Percentiles rank a stretch among this genome's conserved stretches.
These are phyloP conservation scores for Acipenser transmontanus DNA, from an alignment of 2,797 vertebrate genomes.

Conservation along the genomic window DNA sequence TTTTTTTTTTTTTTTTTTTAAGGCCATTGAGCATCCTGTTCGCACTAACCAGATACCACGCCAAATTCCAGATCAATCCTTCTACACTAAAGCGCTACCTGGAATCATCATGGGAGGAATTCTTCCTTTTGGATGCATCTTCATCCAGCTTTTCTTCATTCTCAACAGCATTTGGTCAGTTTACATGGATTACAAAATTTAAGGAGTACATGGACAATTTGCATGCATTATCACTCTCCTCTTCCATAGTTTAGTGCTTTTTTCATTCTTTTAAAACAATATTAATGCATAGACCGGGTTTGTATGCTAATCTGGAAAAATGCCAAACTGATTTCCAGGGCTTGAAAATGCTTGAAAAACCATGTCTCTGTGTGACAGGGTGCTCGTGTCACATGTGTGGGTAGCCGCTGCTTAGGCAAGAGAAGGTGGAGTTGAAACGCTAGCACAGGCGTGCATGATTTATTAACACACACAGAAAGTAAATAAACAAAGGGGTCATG, in stretches of 20 bases:
- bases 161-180: conserved; percentile 92
- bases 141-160: conserved; percentile 94
- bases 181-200: conserved; percentile 7
- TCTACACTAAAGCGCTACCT: conserved; percentile 85
- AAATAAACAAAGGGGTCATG: no score
- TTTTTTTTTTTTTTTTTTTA: conserved; percentile 4
- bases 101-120: conserved; percentile 92
- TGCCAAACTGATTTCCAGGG: no score
- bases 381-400: no score
- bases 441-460: no score
- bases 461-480: no score
- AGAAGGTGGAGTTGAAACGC: no score
- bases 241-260: background rate
- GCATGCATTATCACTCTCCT: background rate
- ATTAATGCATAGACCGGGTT: no score
- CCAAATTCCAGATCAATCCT: conserved; percentile 88
- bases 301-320: no score
- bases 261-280: background rate
- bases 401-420: no score
- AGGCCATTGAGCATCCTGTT: conserved; percentile 92
- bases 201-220: background rate
- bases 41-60: conserved; percentile 92
- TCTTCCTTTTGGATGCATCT: conserved; percentile 88
- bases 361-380: no score
- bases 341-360: no score